Percentiles rank a stretch among this genome's conserved stretches.
These are phyloP conservation scores for Alligator mississippiensis DNA, from an alignment of 2,113 vertebrate genomes.

Conservation along the genomic window DNA sequence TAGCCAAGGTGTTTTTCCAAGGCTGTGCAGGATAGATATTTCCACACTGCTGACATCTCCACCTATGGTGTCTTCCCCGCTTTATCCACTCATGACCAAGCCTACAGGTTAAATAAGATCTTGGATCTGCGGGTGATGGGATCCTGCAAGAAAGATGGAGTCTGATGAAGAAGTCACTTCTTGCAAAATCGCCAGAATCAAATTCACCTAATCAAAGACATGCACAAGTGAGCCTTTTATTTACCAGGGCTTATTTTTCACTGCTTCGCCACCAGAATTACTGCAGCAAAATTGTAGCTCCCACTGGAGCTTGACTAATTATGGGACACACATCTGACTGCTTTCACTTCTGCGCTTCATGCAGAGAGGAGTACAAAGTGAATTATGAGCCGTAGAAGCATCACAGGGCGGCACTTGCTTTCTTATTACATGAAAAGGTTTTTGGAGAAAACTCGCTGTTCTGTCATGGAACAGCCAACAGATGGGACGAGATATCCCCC, in stretches of 20 bases:
- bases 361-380: neutral
- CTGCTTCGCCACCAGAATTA: neutral
- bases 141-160: neutral
- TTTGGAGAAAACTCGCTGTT: slow-evolving; percentile 1
- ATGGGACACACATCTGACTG: neutral
- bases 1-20: neutral
- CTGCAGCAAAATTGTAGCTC: neutral
- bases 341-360: neutral
- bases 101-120: neutral
- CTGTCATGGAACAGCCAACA: slow-evolving; percentile 20
- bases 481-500: slow-evolving; percentile 43
- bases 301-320: neutral
- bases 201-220: neutral
- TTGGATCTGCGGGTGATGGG: neutral
- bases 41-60: neutral
- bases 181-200: neutral
- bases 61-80: neutral
- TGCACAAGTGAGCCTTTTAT: neutral
- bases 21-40: neutral
- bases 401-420: neutral
- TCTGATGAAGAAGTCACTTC: neutral
- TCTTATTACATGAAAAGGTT: neutral
- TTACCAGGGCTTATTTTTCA: neutral
- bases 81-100: neutral
- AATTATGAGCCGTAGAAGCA: slow-evolving; percentile 26